Evolutionary conservation across 2,797 vertebrate genomes (phyloP), one percentile per base, ranked within the genome.

Genomic region (Streptopelia turtur): DNA sequence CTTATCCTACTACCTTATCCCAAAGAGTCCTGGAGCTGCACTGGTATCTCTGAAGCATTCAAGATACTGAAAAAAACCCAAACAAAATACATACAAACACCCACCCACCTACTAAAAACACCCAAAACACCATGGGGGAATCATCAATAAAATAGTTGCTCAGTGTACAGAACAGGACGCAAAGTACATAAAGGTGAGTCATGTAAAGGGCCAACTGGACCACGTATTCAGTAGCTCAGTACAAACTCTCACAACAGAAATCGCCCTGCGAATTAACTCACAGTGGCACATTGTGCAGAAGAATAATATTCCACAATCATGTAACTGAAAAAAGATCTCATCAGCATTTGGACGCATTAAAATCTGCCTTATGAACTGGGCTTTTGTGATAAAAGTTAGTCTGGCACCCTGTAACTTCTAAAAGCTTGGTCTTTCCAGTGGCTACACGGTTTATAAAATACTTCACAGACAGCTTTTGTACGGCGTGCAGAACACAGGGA

Each of bases 401-500:
- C 28, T 49, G 17, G 12, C 18, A 77, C 17, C 20, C 22, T 37
- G 6, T 10, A 71, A 52, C 24, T 55, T 50, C 39, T 13, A 20
- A 77, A 83, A 50, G 25, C 2, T 45, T 78, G 39, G 31, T 23
- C n/a, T 78, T 82, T 35, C 24, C 17, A 50, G 8, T 8, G 56
- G 91, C 39, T 17, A 21, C 1, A 5, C 25, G 47, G 2, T 37
- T 92, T 41, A 30, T 50, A 60, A 70, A 76, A 55, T 23, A 56
- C 3, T 41, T 27, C 8, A 11, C 7, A 49, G 31, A 1, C 52
- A 16, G 0, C 45, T 69, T 81, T 20, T n/a, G 10, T 28, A 33
- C 17, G 60, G 39, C 1, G 4, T 4, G 22, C 49, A 70, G 49
- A 56, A 24, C 3, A 6, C 9, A 9, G 7, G 0, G 15, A 5